Evolutionary conservation across 2,797 vertebrate genomes (phyloP), one percentile per base, ranked within the genome.

Genomic region (Ambastaia sidthimunki): DNA sequence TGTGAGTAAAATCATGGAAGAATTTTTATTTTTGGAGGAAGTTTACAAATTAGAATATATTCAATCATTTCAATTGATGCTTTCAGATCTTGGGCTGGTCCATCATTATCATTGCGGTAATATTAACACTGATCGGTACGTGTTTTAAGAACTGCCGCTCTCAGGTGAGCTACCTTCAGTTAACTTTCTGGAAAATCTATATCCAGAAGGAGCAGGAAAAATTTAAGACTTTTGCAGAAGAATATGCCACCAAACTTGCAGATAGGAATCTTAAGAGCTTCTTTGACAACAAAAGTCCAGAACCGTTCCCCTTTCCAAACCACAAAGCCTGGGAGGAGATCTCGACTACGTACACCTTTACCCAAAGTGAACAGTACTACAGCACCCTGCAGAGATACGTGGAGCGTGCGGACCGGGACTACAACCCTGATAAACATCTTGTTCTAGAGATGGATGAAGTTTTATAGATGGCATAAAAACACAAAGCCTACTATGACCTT

Each of bases 291-390:
- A 94, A 91, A 81, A 86, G 89, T 16, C 94, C 96, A 0, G 92
- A 90, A 12, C 73, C 1, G 0, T 95, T 98, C 83, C 92, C 94
- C 1, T 91, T 98, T 83, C 97, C 97, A 12, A 90, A 86, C 74
- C 95, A 96, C 86, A 93, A 82, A n/a, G 94, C 96, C 1, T 98
- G 97, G 97, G 96, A 98, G 84, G 91, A 96, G 84, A 93, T 97
- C 83, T 98, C 97, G 0, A 82, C 90, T 7, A 82, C 95, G 7
- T 93, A 96, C 80, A 92, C 88, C 11, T 97, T 95, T 81, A 88
- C 86, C 68, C 89, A 60, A 10, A 92, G 91, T 4, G 93, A 93
- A 60, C 94, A 96, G 72, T 94, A 91, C 71, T 98, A 98, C 13
- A 98, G 97, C 83, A 96, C 93, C 0, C 93, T 98, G 82, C 96